These are phyloP conservation scores for Metallyticus violacea DNA, from an alignment of 2,888 invertebrate species.

Conservation along the genomic window DNA sequence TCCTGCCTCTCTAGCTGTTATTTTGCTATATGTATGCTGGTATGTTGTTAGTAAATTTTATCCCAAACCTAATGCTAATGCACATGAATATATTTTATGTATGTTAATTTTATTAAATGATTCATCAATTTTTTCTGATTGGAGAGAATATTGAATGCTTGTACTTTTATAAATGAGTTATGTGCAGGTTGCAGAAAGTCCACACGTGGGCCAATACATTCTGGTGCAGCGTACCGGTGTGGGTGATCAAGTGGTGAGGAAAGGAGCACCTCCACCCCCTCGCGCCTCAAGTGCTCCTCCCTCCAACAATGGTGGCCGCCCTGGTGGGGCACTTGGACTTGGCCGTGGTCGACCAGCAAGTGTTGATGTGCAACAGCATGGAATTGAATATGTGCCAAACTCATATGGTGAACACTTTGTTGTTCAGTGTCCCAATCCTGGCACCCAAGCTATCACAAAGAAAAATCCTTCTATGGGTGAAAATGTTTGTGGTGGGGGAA, in stretches of 20 bases:
- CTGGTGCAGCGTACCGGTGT: conserved; percentile 71
- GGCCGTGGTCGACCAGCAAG: conserved; percentile 65
- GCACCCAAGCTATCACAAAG: conserved; percentile 51
- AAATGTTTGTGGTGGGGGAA: conserved; percentile 37
- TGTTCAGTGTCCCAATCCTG: conserved; percentile 49
- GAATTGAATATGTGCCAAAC: conserved; percentile 13
- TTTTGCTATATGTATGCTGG: no score
- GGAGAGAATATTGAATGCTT: background rate
- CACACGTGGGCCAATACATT: conserved; percentile 74
- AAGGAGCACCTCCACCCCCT: conserved; percentile 70
- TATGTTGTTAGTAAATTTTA: conserved; percentile 33
- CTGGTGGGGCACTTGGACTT: conserved; percentile 46
- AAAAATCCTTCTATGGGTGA: conserved; percentile 43
- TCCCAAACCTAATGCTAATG: background rate
- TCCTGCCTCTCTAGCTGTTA: no score
- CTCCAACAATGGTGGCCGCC: conserved; percentile 48
- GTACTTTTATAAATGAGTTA: background rate
- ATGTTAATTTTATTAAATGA: background rate
- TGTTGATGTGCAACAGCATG: conserved; percentile 45
- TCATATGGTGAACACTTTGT: conserved; percentile 37
- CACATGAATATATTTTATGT: background rate
- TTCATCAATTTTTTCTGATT: no score
- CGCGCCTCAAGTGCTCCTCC: conserved; percentile 85
- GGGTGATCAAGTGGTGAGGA: conserved; percentile 38
- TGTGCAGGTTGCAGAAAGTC: conserved; percentile 58